These are phyloP conservation scores for Nothura maculosa DNA, from an alignment of 2,797 vertebrate species.

Conservation along the genomic window DNA sequence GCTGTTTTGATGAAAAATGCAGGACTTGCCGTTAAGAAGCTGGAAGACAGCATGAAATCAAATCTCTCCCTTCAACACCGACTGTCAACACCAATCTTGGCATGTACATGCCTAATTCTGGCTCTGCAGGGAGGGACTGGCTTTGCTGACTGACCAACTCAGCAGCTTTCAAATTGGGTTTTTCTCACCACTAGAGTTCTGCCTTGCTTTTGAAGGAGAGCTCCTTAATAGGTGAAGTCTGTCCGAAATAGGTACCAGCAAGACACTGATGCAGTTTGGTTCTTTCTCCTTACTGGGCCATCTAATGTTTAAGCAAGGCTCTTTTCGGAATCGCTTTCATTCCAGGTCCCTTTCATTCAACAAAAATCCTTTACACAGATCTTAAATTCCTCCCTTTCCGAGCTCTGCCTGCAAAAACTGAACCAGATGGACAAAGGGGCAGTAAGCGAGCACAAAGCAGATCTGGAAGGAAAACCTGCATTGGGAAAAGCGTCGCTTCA, in stretches of 20 bases:
- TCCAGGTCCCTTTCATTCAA: neutral
- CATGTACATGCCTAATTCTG: neutral
- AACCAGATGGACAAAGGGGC: neutral
- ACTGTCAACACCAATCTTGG: neutral
- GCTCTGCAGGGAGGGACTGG: neutral
- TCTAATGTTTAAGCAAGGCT: accelerated
- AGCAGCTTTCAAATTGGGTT: neutral
- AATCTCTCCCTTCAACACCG: neutral
- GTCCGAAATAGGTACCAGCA: neutral
- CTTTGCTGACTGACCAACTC: neutral
- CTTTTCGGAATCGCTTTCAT: neutral
- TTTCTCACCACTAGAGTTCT: neutral
- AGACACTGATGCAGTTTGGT: neutral
- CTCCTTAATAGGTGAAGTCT: accelerated
- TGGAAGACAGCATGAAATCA: neutral
- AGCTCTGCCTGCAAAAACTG: neutral
- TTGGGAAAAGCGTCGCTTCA: neutral
- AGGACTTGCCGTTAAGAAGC: neutral
- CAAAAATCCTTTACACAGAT: neutral
- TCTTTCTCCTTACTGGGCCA: neutral
- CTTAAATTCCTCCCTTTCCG: neutral
- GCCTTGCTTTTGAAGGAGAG: neutral
- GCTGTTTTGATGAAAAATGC: neutral
- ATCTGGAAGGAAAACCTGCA: neutral
- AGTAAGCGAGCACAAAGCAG: neutral